Percentiles rank a stretch among this genome's conserved stretches.
Evolutionary conservation across 2,888 invertebrate genomes (phyloP).

Genomic region (Miltochrista miniata): DNA sequence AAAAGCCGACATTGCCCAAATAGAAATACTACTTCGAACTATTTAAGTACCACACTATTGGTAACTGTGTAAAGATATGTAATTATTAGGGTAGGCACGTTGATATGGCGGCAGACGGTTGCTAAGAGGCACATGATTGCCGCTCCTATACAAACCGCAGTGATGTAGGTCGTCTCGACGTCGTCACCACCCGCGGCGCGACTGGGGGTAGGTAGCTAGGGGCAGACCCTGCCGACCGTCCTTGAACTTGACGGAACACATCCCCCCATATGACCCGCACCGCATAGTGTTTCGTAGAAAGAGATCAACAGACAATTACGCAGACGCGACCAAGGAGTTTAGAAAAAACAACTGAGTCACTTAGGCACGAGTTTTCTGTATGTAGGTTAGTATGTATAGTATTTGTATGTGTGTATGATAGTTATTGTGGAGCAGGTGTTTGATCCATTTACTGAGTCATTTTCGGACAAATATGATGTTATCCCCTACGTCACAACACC

Average conservation of each 20-base stretch:
- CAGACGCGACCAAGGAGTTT: too few relatives aligned
- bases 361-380: too few relatives aligned
- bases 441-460: not conserved
- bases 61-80: too few relatives aligned
- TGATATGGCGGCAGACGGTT: not conserved
- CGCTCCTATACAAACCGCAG: constrained; percentile 13
- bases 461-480: not conserved
- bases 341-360: too few relatives aligned
- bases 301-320: not conserved
- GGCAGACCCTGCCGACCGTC: constrained; percentile 29
- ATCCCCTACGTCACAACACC: not conserved
- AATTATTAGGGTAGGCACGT: too few relatives aligned
- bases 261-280: not conserved
- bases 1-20: too few relatives aligned
- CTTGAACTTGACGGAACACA: constrained; percentile 35
- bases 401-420: too few relatives aligned
- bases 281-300: not conserved
- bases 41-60: too few relatives aligned
- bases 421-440: too few relatives aligned
- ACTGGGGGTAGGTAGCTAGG: not conserved
- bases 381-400: too few relatives aligned
- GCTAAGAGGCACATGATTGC: not conserved
- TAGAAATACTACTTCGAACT: too few relatives aligned
- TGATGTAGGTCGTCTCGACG: constrained; percentile 31
- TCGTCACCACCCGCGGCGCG: constrained; percentile 5